Percentiles rank a stretch among this genome's conserved stretches.
Evolutionary conservation across 2,113 vertebrate species (phyloP).

Genomic region (Rallus limicola): DNA sequence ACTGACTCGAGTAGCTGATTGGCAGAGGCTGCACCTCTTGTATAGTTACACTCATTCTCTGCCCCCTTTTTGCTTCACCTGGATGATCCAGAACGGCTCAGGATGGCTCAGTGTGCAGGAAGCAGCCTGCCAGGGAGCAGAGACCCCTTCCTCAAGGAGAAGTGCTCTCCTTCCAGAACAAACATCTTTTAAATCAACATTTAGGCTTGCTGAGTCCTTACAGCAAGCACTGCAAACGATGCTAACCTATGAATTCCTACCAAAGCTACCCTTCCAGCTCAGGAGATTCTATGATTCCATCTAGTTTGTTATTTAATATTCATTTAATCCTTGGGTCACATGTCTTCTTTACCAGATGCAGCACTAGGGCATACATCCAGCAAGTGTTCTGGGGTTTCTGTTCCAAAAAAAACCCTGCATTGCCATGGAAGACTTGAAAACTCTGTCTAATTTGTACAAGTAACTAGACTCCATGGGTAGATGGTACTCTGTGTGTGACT

Average conservation of each 20-base stretch:
- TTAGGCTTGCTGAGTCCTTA: background rate
- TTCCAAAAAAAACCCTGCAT: too few species aligned
- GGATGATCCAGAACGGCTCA: background rate
- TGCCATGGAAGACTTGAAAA: too few species aligned
- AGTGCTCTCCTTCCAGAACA: background rate
- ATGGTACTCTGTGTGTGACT: too few species aligned
- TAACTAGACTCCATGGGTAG: too few species aligned
- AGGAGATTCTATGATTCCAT: too few species aligned
- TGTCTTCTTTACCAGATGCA: too few species aligned
- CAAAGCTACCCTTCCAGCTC: background rate
- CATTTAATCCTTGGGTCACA: too few species aligned
- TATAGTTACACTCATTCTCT: background rate
- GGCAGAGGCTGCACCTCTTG: background rate
- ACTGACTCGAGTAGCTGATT: background rate
- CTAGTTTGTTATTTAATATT: too few species aligned
- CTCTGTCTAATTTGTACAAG: too few species aligned
- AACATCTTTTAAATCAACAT: background rate
- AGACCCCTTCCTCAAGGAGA: background rate
- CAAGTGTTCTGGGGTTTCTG: too few species aligned
- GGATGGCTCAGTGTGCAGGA: background rate
- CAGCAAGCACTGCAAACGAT: accelerated
- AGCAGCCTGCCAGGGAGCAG: background rate
- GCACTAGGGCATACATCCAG: too few species aligned
- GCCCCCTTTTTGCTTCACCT: background rate
- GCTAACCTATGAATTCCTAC: background rate